Percentiles rank a stretch among this genome's conserved stretches.
These are phyloP conservation scores for Taurulus bubalis DNA, from an alignment of 2,113 vertebrate species.

Conservation along the genomic window DNA sequence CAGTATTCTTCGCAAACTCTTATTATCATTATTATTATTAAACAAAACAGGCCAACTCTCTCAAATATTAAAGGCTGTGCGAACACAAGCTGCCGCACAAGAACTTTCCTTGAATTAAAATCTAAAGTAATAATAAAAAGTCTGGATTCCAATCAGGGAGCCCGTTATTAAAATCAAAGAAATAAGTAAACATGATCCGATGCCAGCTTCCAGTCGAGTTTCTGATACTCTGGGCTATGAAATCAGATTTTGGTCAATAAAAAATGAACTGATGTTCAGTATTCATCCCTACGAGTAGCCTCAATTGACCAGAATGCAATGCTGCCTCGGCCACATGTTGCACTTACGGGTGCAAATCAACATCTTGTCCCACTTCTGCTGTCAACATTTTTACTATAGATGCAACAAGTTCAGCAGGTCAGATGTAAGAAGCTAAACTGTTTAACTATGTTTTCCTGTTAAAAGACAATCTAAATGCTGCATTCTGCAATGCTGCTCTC, in stretches of 20 bases:
- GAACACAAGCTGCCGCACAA: neutral
- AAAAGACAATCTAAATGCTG: neutral
- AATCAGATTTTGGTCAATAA: too few species aligned
- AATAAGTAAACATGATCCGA: neutral
- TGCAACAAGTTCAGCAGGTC: conserved; percentile 4
- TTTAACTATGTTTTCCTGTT: neutral
- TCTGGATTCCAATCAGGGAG: neutral
- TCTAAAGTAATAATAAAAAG: neutral
- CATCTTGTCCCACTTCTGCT: neutral
- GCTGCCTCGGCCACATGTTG: neutral
- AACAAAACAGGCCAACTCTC: neutral
- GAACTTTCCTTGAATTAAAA: neutral
- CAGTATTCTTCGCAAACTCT: too few species aligned
- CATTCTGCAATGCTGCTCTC: neutral
- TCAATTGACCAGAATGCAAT: neutral
- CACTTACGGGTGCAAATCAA: conserved; percentile 3
- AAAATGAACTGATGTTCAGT: neutral
- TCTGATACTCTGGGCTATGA: neutral
- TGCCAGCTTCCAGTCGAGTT: neutral
- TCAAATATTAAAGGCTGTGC: neutral
- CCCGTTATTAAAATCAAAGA: neutral
- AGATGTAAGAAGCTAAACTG: neutral
- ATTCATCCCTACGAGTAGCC: neutral
- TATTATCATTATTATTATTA: too few species aligned
- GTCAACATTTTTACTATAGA: neutral